Percentiles rank a stretch among this genome's conserved stretches.
Evolutionary conservation across 2,888 invertebrate genomes (phyloP).

Genomic region (Oxytorus armatus): DNA sequence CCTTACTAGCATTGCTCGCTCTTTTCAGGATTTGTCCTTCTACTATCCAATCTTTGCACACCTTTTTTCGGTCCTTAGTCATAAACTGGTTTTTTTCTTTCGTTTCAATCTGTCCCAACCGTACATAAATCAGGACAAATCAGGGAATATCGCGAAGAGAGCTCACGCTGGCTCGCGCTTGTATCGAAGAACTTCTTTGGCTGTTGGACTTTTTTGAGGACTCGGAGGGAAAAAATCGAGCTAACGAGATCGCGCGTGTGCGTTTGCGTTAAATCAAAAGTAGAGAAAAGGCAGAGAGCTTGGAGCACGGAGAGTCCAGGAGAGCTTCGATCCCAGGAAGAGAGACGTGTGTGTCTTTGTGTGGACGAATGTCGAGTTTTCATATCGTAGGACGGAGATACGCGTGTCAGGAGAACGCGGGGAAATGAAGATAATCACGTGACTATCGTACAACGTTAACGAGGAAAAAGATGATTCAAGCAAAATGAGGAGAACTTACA

Average conservation of each 20-base stretch:
- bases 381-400: slow-evolving; percentile 64
- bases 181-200: too few species aligned
- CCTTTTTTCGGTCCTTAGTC: neutral
- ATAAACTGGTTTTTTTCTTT: slow-evolving; percentile 2
- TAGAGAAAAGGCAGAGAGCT: neutral
- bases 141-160: neutral
- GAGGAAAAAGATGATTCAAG: slow-evolving; percentile 83
- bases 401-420: slow-evolving; percentile 76
- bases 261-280: too few species aligned
- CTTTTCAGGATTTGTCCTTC: neutral
- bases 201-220: too few species aligned
- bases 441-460: slow-evolving; percentile 65
- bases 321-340: slow-evolving; percentile 39
- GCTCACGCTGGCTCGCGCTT: too few species aligned
- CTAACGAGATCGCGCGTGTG: neutral
- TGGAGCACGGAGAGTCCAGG: slow-evolving; percentile 3
- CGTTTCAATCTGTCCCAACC: too few species aligned
- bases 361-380: slow-evolving; percentile 71
- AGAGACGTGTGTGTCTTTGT: slow-evolving; percentile 28
- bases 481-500: slow-evolving; percentile 86
- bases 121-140: slow-evolving; percentile 1
- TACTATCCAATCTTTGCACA: neutral
- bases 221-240: neutral
- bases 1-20: slow-evolving; percentile 28
- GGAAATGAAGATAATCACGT: slow-evolving; percentile 77